phyloP scores from a whole-genome alignment of 2,797 vertebrate genomes.

The Valencia hispanica region DNA sequence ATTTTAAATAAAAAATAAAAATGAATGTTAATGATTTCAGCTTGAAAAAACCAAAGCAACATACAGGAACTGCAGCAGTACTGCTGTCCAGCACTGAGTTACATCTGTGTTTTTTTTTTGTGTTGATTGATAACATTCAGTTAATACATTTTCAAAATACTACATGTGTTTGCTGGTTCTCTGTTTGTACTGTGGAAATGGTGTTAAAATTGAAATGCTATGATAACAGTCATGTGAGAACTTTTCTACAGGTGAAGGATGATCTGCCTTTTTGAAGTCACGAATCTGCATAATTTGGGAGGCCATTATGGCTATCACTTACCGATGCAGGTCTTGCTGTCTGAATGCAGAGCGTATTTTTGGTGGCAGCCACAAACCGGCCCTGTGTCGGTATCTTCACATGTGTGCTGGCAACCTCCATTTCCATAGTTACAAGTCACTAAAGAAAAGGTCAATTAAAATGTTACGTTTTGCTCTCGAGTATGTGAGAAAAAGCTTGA shows the following conservation, averaged over 20 bases:
- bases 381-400: conserved; percentile 93
- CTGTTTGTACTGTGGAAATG: neutral
- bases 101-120: neutral
- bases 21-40: neutral
- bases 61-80: conserved; percentile 13
- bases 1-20: neutral
- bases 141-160: neutral
- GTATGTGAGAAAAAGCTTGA: neutral
- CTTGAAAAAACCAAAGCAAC: neutral
- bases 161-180: neutral
- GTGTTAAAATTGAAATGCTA: neutral
- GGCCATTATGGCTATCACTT: conserved; percentile 73
- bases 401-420: conserved; percentile 97
- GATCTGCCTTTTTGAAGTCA: neutral
- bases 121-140: neutral
- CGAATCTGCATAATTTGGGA: neutral
- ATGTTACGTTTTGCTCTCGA: neutral
- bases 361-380: conserved; percentile 96
- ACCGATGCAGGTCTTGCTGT: conserved; percentile 97
- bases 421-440: conserved; percentile 99
- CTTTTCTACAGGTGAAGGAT: neutral
- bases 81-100: neutral
- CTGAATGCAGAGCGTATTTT: conserved; percentile 96
- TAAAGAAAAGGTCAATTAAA: conserved; percentile 66
- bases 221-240: neutral